phyloP scores from a whole-genome alignment of 2,797 vertebrate species.

The Alauda arvensis region DNA sequence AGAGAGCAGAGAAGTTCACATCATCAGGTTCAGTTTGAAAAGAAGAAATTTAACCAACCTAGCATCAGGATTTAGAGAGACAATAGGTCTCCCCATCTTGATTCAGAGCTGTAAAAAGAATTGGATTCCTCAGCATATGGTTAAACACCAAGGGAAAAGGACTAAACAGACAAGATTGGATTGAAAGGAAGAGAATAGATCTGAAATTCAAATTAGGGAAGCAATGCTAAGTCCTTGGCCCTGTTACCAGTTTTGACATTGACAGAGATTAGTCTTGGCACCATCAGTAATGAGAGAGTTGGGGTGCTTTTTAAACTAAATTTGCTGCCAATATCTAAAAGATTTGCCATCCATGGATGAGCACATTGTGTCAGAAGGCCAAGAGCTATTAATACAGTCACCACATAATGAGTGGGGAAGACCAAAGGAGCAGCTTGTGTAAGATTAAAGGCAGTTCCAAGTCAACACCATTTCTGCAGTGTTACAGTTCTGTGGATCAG shows the following conservation, averaged over 20 bases:
- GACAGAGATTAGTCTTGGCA: constrained; percentile 59
- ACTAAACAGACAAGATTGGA: constrained; percentile 38
- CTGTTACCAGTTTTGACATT: constrained; percentile 36
- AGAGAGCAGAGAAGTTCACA: not conserved
- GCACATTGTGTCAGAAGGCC: constrained; percentile 35
- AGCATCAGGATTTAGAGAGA: not conserved
- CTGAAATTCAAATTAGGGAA: constrained; percentile 50
- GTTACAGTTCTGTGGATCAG: not conserved
- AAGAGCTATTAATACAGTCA: constrained; percentile 43
- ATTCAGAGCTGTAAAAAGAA: not conserved
- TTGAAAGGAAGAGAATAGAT: constrained; percentile 42
- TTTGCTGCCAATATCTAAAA: constrained; percentile 57
- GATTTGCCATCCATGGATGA: constrained; percentile 39
- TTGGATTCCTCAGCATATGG: constrained; percentile 18
- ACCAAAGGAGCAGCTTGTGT: constrained; percentile 30
- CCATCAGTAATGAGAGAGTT: constrained; percentile 38
- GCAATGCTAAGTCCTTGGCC: constrained; percentile 35
- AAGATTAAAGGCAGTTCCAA: constrained; percentile 22
- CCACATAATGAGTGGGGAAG: constrained; percentile 29
- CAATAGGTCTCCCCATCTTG: not conserved
- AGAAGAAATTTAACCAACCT: not conserved
- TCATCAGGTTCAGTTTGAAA: not conserved
- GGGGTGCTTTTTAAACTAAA: constrained; percentile 55
- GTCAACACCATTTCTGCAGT: not conserved
- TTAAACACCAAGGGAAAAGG: constrained; percentile 20